Conservation (phyloP, 2,888 invertebrate species). For the Phania funesta region DNA sequence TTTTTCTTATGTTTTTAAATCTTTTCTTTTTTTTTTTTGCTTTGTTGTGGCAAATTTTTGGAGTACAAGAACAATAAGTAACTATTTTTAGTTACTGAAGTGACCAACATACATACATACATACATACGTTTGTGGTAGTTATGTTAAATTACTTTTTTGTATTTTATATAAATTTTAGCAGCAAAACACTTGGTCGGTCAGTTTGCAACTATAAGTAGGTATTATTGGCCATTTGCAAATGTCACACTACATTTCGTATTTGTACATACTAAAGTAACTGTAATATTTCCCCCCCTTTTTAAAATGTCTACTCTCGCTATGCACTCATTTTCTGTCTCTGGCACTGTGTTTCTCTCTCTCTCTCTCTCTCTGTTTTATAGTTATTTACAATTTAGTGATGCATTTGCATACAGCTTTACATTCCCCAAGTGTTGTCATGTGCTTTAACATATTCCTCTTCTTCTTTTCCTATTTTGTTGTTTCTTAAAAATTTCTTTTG, state of each 20-base stretch:
- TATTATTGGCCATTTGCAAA: neutral
- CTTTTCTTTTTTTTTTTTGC: too few species aligned
- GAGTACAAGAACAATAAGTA: too few species aligned
- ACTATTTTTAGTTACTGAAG: too few species aligned
- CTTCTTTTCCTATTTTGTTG: neutral
- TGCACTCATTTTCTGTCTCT: neutral
- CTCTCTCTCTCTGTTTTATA: neutral
- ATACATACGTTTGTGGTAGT: too few species aligned
- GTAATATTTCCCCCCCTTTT: slow-evolving; percentile 6
- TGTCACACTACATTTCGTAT: neutral
- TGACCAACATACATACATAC: too few species aligned
- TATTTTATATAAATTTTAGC: too few species aligned
- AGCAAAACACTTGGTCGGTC: too few species aligned
- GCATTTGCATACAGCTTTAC: slow-evolving; percentile 1
- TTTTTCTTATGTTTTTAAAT: too few species aligned
- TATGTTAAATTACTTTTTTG: too few species aligned
- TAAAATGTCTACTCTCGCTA: neutral
- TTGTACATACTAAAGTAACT: slow-evolving; percentile 9
- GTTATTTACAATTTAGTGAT: neutral
- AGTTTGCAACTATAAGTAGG: too few species aligned
- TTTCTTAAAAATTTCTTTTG: slow-evolving; percentile 10
- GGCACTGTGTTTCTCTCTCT: neutral
- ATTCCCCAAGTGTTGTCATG: slow-evolving; percentile 53
- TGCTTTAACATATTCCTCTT: slow-evolving; percentile 23
- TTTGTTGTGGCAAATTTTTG: too few species aligned